Evolutionary conservation across 2,888 invertebrate species (phyloP).

Genomic region (Idaea biselata): DNA sequence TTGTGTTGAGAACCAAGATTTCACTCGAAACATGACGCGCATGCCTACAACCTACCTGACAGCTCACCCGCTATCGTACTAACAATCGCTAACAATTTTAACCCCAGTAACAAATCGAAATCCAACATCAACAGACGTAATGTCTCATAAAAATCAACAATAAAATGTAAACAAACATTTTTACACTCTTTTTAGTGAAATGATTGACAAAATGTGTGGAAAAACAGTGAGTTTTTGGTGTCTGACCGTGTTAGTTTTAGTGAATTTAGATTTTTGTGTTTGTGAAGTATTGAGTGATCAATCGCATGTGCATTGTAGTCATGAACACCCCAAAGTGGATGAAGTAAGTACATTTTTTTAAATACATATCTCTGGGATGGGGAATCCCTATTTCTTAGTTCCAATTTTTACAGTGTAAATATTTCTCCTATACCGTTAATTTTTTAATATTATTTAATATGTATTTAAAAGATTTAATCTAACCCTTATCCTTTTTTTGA

Average conservation of each 20-base stretch:
- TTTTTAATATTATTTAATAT: too few relatives aligned
- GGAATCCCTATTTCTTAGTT: background rate
- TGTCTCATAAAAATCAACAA: constrained; percentile 21
- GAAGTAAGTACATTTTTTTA: constrained; percentile 76
- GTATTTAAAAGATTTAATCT: too few relatives aligned
- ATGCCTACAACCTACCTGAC: background rate
- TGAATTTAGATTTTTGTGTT: constrained; percentile 42
- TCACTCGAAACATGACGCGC: background rate
- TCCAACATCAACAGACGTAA: constrained; percentile 23
- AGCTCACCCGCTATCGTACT: background rate
- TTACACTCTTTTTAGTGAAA: constrained; percentile 43
- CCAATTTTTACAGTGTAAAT: background rate
- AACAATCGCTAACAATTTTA: background rate
- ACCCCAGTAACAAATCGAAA: constrained; percentile 42
- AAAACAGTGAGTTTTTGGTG: constrained; percentile 31
- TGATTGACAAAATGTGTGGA: constrained; percentile 10
- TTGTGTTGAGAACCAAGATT: background rate
- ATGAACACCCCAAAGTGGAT: constrained; percentile 84
- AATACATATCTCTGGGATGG: background rate
- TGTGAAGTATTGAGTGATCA: constrained; percentile 33
- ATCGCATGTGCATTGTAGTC: constrained; percentile 78
- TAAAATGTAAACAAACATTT: constrained; percentile 68
- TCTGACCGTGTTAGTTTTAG: constrained; percentile 36
- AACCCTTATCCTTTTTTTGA: too few relatives aligned
- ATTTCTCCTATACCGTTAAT: too few relatives aligned